Evolutionary conservation across 2,113 vertebrate genomes (phyloP), one percentile per base, ranked within the genome.

Genomic region (Ploceus nigricollis): DNA sequence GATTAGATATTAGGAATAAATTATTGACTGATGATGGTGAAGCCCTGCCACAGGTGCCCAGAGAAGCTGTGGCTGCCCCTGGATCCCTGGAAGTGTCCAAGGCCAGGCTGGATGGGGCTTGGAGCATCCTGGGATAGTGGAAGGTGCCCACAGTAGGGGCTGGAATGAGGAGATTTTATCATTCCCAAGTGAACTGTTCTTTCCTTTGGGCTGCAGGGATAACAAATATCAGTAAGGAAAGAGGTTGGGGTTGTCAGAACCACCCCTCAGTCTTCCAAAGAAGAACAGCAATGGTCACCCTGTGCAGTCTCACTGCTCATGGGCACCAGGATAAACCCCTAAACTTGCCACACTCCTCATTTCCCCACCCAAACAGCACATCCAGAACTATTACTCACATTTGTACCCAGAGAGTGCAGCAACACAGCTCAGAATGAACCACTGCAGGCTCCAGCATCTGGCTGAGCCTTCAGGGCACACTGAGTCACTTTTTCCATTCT

Each of bases 91-190:
- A 5, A 89, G 30, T 7, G 21, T 10, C 2, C 79, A 4, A 56
- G 48, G 24, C 11, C 53, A 61, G 39, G 30, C 0, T 48, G 54
- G 63, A 69, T 0, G 0, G 17, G 2, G 25, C 25, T 63, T 56
- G 35, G 35, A 63, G 3, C 40, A 77, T 1, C 48, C 10, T 48
- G 27, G 40, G 1, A 3, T 7, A 48, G 31, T 11, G 10, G 35
- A 42, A 69, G 21, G 17, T 15, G 8, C 9, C 28, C 30, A 22
- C 1, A 1, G 35, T 5, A 65, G 2, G 6, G 10, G 10, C 2
- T 16, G 22, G 31, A 76, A 76, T 3, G 7, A 40, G 14, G 31
- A 79, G 28, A 56, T 35, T 83, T 35, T 28, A 8, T 17, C 15
- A 63, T 47, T 44, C 30, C 30, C 10, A 24, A 77, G 9, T 5